phyloP scores from a whole-genome alignment of 2,888 invertebrate genomes.

The Rhagium mordax region DNA sequence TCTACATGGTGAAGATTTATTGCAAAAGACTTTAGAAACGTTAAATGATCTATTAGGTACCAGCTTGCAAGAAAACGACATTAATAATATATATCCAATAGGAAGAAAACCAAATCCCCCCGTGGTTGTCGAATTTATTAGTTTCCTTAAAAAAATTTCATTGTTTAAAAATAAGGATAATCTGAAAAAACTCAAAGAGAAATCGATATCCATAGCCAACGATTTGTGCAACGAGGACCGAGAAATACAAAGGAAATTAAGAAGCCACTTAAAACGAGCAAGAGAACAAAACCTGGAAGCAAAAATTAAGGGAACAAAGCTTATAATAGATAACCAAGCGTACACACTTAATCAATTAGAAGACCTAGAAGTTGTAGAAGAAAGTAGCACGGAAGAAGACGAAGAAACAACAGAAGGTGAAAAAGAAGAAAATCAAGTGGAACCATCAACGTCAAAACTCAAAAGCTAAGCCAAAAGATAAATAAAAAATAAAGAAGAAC shows the following conservation, averaged over 20 bases:
- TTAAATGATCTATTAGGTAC: too few species aligned
- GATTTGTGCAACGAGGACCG: not conserved
- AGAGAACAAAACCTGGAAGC: not conserved
- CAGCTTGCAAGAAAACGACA: not conserved
- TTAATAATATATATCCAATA: not conserved
- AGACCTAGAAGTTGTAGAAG: not conserved
- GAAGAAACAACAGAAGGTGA: not conserved
- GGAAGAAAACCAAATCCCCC: not conserved
- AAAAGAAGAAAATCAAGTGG: not conserved
- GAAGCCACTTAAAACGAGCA: not conserved
- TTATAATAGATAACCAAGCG: not conserved
- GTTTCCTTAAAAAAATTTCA: not conserved
- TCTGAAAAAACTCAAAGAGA: not conserved
- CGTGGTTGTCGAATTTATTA: not conserved
- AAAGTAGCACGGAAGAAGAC: not conserved
- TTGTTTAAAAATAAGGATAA: not conserved
- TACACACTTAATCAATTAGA: not conserved
- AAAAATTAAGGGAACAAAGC: not conserved
- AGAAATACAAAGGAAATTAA: not conserved
- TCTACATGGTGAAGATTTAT: too few species aligned
- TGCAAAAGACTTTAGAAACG: too few species aligned
- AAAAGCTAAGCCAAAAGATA: too few species aligned
- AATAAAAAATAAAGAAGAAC: not conserved
- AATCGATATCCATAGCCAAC: not conserved
- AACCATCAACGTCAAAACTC: not conserved